Evolutionary conservation across 2,888 invertebrate genomes (phyloP).

Genomic region (Pseudococcus longispinus): DNA sequence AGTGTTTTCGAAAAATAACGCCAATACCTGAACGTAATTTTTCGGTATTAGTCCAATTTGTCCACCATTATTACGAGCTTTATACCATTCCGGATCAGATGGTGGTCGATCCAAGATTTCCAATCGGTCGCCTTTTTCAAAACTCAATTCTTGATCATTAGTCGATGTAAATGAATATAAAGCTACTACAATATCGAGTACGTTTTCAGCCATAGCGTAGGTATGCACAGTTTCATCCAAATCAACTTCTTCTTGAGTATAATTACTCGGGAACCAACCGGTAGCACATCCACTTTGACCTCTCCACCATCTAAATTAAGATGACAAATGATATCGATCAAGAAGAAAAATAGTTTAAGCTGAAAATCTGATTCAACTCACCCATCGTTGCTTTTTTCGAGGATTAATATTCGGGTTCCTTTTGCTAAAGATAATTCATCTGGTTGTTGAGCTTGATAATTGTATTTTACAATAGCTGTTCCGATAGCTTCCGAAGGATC

Average conservation of each 20-base stretch:
- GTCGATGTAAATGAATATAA: conserved; percentile 92
- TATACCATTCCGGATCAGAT: conserved; percentile 99
- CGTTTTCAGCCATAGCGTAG: conserved; percentile 92
- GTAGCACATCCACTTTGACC: conserved; percentile 78
- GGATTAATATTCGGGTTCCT: conserved; percentile 89
- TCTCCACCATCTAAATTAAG: conserved; percentile 83
- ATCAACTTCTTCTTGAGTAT: conserved; percentile 82
- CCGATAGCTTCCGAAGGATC: conserved; percentile 87
- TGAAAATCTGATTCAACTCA: conserved; percentile 54
- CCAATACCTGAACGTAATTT: conserved; percentile 80
- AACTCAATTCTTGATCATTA: conserved; percentile 94
- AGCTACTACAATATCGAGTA: conserved; percentile 94
- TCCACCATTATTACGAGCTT: conserved; percentile 91
- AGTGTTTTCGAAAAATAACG: neutral
- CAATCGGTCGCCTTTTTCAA: conserved; percentile 94
- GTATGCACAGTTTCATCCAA: conserved; percentile 87
- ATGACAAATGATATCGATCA: neutral
- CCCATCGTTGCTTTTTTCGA: conserved; percentile 98
- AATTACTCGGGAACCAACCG: conserved; percentile 99
- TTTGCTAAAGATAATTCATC: conserved; percentile 95
- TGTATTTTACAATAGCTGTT: conserved; percentile 93
- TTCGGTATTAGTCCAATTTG: conserved; percentile 94
- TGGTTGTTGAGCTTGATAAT: conserved; percentile 92
- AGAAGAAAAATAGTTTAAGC: neutral
- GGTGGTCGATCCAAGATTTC: conserved; percentile 96